Evolutionary conservation across 2,797 vertebrate species (phyloP), one percentile per base, ranked within the genome.

Genomic region (Naso thynnoides): DNA sequence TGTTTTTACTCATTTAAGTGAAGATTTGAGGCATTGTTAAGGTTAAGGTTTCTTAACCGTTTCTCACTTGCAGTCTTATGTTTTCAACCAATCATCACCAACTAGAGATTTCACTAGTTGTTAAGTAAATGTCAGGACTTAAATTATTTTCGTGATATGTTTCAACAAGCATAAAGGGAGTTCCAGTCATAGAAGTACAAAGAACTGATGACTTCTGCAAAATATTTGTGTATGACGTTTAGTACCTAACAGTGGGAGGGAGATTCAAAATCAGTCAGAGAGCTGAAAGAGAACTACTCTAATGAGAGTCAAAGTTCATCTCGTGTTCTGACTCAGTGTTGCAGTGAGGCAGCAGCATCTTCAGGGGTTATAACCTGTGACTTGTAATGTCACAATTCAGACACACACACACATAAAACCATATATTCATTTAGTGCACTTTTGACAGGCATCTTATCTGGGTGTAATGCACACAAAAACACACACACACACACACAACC

Each of bases 361-460:
- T 26, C 24, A 33, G 76, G 73, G 88, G 86, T 80, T 86, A 89
- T 88, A 77, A 83, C 76, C 72, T 73, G 47, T 54, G 62, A 76
- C 70, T 69, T 59, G 65, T 38, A 58, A 48, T n/a, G 39, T 60
- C 14, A 15, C 44, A 6, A 59, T 14, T 21, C 33, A 8, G 13
- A 52, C 23, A 50, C 48, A 26, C 48, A 50, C 48, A 64, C 36
- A 29, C 39, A 58, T 19, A 33, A 66, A 24, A 3, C 23, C 38
- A 48, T 21, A 19, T 36, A 38, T 54, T 64, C 41, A 69, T 57
- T 49, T 52, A 67, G 13, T 8, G 33, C 2, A 26, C 1, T 14
- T 48, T 53, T 29, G 36, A 13, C 16, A 23, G 4, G 26, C 41
- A 33, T 31, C 42, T 1, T 9, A 21, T 26, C 6, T 19, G 19